Evolutionary conservation across 2,797 vertebrate genomes (phyloP).

Genomic region (Arnoldichthys spilopterus): DNA sequence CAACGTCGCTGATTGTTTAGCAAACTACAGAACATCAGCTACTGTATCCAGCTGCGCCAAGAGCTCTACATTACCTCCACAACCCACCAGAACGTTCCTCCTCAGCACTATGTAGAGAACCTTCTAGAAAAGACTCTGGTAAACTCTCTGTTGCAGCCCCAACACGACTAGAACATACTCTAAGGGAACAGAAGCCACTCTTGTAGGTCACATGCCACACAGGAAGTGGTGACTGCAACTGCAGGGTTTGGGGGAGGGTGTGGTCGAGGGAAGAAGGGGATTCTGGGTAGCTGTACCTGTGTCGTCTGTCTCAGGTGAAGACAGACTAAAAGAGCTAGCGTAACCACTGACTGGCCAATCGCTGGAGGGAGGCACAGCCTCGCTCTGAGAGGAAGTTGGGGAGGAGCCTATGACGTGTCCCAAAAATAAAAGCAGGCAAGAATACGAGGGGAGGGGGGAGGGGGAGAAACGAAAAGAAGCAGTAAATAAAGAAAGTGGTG

Average conservation of each 20-base stretch:
- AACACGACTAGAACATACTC: neutral
- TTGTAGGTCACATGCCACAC: conserved; percentile 17
- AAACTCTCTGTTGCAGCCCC: conserved; percentile 13
- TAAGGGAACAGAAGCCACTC: neutral
- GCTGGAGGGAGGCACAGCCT: conserved; percentile 90
- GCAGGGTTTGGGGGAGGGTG: neutral
- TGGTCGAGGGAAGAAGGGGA: conserved; percentile 5
- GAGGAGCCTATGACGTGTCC: conserved; percentile 74
- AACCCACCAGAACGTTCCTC: no score
- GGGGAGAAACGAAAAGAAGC: conserved; percentile 18
- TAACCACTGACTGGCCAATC: conserved; percentile 89
- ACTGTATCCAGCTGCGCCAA: no score
- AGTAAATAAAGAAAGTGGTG: neutral
- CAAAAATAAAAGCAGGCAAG: conserved; percentile 31
- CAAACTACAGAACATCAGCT: no score
- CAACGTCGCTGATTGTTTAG: no score
- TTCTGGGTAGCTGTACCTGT: conserved; percentile 48
- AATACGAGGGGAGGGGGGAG: conserved; percentile 25
- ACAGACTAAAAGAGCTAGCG: conserved; percentile 48
- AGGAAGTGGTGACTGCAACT: conserved; percentile 17
- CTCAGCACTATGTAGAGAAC: no score
- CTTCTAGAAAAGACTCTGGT: no score
- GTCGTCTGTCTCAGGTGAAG: conserved; percentile 48
- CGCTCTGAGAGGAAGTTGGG: conserved; percentile 87
- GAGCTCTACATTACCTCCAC: no score